Evolutionary conservation across 92 coral and sea anemone genomes (phyloP), one percentile per base, ranked within the genome.

Genomic region (Epizoanthus ramosus): DNA sequence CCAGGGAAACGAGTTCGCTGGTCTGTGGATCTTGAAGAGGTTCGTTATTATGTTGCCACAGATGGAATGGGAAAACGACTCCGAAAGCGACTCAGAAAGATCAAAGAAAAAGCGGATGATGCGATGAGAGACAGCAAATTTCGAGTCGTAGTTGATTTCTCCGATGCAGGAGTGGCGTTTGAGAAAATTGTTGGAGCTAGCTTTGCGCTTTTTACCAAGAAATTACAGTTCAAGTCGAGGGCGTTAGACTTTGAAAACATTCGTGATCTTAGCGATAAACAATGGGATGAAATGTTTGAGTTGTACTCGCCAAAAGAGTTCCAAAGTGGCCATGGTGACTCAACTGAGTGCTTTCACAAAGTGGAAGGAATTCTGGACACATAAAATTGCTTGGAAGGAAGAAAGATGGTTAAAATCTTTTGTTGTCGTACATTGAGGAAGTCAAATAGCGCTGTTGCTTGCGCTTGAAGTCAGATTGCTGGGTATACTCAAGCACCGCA

Each of bases 201-300:
- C 8, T 61, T 77, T 41, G 82, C 61, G 47, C 52, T 77, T 59
- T 77, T 77, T 13, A 61, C 41, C 37, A 61, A 77, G 39, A 77
- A 63, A 77, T 6, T 77, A 58, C 70, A 77, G 57, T 43, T 41
- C 39, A 77, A 65, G 6, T 77, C 82, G n/a, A 77, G 25, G 31
- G 82, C 71, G 3, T 77, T 77, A 24, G 82, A 77, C 60, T 77
- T 77, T 61, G 82, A 77, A 77, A 77, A 65, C 31, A 61, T 61
- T 77, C 82, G 82, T 77, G 82, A 24, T 22, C 14, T 37, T 18
- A 57, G 82, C 18, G 82, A 77, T 61, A 77, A 23, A 15, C 50
- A 61, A 1, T 77, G 82, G 82, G 82, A 77, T 22, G 28, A 37
- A 37, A 15, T 77, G 6, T 77, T 77, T 50, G 82, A 77, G 66